Evolutionary conservation across 2,113 vertebrate species (phyloP).

Genomic region (Psilopsiagon aurifrons): DNA sequence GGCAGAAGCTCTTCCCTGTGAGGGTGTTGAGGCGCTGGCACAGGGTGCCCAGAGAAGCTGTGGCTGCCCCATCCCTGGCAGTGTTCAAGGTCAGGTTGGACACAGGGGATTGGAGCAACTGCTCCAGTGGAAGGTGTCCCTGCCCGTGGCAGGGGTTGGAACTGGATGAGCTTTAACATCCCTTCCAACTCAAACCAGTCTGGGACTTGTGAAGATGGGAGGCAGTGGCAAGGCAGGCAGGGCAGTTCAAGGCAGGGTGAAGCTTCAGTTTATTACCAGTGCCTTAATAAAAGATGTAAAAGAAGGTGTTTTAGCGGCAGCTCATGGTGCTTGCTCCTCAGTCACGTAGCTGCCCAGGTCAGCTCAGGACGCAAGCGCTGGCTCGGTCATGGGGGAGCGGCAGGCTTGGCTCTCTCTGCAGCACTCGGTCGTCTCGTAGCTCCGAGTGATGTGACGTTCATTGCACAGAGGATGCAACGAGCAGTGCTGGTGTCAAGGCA

Average conservation of each 20-base stretch:
- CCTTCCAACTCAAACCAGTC: neutral
- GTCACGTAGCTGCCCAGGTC: neutral
- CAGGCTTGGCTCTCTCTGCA: neutral
- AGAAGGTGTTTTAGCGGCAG: neutral
- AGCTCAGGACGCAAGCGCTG: neutral
- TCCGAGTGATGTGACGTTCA: neutral
- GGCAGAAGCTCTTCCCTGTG: neutral
- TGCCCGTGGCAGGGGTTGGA: neutral
- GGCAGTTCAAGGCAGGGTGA: neutral
- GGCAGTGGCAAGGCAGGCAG: neutral
- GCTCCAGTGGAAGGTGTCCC: neutral
- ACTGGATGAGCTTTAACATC: neutral
- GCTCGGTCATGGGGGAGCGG: neutral
- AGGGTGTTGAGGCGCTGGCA: no score
- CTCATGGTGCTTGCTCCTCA: neutral
- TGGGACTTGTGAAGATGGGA: neutral
- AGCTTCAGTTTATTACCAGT: neutral
- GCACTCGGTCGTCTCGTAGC: accelerated
- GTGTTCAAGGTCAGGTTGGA: no score
- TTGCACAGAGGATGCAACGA: neutral
- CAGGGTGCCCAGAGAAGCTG: neutral
- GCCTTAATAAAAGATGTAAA: neutral
- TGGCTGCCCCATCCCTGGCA: no score
- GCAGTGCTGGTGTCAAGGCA: neutral
- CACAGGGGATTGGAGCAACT: neutral